These are phyloP conservation scores for Penaeus vannamei DNA, from an alignment of 1,140 invertebrate genomes.

Conservation along the genomic window DNA sequence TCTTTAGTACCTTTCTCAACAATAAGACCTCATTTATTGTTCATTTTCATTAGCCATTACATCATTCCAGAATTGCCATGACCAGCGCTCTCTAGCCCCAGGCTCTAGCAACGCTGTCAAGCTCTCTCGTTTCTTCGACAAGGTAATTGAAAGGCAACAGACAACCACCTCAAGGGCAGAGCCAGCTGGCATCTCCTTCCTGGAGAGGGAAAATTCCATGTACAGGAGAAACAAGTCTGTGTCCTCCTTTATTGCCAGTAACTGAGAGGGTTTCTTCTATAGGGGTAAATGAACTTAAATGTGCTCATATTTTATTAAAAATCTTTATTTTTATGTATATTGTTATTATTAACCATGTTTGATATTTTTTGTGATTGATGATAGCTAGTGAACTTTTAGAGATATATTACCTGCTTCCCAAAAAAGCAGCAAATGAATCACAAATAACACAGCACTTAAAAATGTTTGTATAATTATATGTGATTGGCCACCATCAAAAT, in stretches of 20 bases:
- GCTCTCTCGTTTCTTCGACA: slow-evolving; percentile 93
- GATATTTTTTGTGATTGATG: too few species aligned
- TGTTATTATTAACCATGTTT: too few species aligned
- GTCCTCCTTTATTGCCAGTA: slow-evolving; percentile 8
- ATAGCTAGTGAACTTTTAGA: too few species aligned
- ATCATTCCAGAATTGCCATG: slow-evolving; percentile 79
- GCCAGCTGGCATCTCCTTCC: not conserved
- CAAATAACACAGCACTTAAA: too few species aligned
- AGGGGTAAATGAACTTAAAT: too few species aligned
- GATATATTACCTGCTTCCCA: too few species aligned
- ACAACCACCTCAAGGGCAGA: slow-evolving; percentile 8
- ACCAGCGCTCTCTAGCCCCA: slow-evolving; percentile 87
- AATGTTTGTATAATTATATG: too few species aligned
- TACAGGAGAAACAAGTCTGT: not conserved
- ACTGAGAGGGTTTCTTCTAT: too few species aligned
- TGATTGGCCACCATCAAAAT: too few species aligned
- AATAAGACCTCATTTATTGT: not conserved
- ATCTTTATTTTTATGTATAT: too few species aligned
- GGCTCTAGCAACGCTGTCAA: slow-evolving; percentile 93
- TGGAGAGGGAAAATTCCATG: not conserved
- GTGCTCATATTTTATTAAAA: too few species aligned
- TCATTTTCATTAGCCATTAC: not conserved
- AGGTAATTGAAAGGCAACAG: slow-evolving; percentile 82
- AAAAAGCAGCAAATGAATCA: too few species aligned
- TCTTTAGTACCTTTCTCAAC: not conserved